Conservation (phyloP, 1,140 invertebrate species). For the Lepidurus couesii region DNA sequence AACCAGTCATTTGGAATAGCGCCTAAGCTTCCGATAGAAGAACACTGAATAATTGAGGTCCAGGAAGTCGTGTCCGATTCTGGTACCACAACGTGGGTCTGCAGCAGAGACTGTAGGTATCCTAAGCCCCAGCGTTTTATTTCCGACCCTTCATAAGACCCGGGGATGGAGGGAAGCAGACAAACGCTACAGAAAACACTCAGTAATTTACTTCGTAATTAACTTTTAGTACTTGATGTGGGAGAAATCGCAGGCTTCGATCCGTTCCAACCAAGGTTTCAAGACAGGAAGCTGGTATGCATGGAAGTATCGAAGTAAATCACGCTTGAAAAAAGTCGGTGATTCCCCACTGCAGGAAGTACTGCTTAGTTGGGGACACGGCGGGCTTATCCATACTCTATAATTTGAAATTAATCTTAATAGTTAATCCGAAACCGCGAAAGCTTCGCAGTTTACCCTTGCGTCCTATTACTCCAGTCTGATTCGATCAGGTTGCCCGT, state of each 20-base stretch:
- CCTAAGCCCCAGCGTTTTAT: constrained; percentile 63
- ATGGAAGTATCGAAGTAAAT: constrained; percentile 71
- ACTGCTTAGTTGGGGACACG: constrained; percentile 56
- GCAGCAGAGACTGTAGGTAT: constrained; percentile 58
- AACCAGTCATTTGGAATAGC: constrained; percentile 47
- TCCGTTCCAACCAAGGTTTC: constrained; percentile 63
- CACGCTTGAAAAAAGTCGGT: constrained; percentile 74
- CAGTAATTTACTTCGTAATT: background rate
- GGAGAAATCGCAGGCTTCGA: constrained; percentile 73
- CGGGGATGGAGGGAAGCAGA: constrained; percentile 76
- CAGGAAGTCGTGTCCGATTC: constrained; percentile 45
- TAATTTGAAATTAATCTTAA: constrained; percentile 15
- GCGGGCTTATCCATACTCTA: constrained; percentile 80
- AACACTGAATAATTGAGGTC: constrained; percentile 68
- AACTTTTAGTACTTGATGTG: constrained; percentile 61
- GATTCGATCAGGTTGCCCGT: constrained; percentile 85
- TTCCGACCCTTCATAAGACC: constrained; percentile 58
- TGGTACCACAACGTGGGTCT: constrained; percentile 53
- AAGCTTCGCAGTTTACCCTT: constrained; percentile 58
- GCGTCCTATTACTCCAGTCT: constrained; percentile 91
- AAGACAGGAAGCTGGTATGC: constrained; percentile 64
- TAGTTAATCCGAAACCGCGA: constrained; percentile 22
- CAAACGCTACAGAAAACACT: constrained; percentile 59
- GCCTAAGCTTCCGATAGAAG: constrained; percentile 82
- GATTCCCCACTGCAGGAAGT: constrained; percentile 66